Conservation (phyloP, 2,888 invertebrate species). For the Apodemia mormo region DNA sequence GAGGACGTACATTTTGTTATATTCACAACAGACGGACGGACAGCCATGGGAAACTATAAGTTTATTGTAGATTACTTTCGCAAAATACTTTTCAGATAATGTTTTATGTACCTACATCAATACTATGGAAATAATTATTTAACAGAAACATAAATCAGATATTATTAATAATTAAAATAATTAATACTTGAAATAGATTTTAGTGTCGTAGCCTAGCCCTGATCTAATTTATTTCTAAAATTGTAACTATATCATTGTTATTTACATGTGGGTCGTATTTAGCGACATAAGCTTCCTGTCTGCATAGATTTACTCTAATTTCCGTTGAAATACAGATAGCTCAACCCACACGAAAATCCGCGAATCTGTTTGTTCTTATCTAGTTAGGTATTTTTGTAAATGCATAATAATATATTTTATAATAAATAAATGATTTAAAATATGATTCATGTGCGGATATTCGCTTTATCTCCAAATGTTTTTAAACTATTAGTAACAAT, state of each 20-base stretch:
- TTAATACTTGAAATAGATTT: constrained; percentile 8
- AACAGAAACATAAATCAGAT: too few relatives aligned
- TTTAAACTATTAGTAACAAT: too few relatives aligned
- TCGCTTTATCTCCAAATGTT: neutral
- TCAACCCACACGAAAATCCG: constrained; percentile 27
- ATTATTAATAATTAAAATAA: too few relatives aligned
- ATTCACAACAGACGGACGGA: too few relatives aligned
- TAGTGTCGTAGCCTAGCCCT: neutral
- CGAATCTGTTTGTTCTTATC: constrained; percentile 8
- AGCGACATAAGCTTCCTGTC: constrained; percentile 20
- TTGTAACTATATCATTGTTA: constrained; percentile 20
- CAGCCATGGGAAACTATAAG: too few relatives aligned
- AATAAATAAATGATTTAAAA: neutral
- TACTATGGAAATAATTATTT: too few relatives aligned
- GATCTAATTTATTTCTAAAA: constrained; percentile 18
- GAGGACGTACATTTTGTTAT: too few relatives aligned
- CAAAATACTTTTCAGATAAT: neutral
- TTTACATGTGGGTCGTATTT: constrained; percentile 29
- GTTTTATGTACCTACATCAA: too few relatives aligned
- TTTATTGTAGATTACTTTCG: too few relatives aligned
- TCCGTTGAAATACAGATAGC: constrained; percentile 32
- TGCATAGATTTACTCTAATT: constrained; percentile 26
- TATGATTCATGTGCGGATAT: neutral
- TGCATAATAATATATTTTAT: neutral
- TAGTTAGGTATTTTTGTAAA: neutral